Conservation (phyloP, 2,797 vertebrate species). For the Poeciliopsis gracilis region DNA sequence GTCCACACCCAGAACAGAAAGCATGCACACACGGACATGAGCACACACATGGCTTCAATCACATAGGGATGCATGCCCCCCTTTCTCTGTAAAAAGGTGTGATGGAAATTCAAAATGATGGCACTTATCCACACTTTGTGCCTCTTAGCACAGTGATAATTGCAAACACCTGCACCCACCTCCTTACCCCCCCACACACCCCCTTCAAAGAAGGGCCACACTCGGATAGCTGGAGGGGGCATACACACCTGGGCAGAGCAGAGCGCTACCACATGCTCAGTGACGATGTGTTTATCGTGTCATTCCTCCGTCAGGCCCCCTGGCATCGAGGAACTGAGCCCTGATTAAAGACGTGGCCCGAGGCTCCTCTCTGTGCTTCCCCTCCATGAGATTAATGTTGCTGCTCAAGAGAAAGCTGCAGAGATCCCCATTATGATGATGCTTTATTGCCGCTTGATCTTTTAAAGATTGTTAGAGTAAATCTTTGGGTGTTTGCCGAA, state of each 20-base stretch:
- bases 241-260: slow-evolving; percentile 77
- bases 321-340: slow-evolving; percentile 51
- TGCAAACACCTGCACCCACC: slow-evolving; percentile 83
- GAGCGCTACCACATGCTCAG: slow-evolving; percentile 75
- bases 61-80: slow-evolving; percentile 61
- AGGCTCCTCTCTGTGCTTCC: slow-evolving; percentile 40
- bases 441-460: slow-evolving; percentile 9
- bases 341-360: slow-evolving; percentile 63
- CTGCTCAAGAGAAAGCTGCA: slow-evolving; percentile 18
- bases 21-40: slow-evolving; percentile 20
- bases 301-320: slow-evolving; percentile 60
- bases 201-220: slow-evolving; percentile 81
- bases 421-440: slow-evolving; percentile 40
- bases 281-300: slow-evolving; percentile 67
- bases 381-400: slow-evolving; percentile 41
- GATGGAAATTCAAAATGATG: slow-evolving; percentile 86
- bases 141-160: slow-evolving; percentile 84
- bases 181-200: slow-evolving; percentile 38
- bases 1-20: slow-evolving; percentile 50
- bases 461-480: slow-evolving; percentile 2
- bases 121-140: slow-evolving; percentile 86
- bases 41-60: slow-evolving; percentile 16
- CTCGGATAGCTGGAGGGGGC: slow-evolving; percentile 78
- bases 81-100: slow-evolving; percentile 77
- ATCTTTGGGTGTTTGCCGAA: slow-evolving; percentile 1